A percentile compares a stretch with the other conserved stretches of the same genome.
Evolutionary conservation across 2,113 vertebrate species (phyloP).

Genomic region (Seriola dumerili): DNA sequence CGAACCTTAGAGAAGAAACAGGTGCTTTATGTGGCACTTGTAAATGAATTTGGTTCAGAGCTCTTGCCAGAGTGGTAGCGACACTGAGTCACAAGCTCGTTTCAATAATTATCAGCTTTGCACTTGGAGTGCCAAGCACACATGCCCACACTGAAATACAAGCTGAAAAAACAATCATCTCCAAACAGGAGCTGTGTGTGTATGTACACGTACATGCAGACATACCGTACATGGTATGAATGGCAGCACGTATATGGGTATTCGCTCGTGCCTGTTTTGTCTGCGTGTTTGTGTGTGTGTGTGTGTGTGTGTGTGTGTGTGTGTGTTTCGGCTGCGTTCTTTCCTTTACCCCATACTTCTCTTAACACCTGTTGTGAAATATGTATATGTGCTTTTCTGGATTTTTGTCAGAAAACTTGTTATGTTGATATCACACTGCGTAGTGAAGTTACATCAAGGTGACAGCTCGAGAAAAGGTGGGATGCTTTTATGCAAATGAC

Average conservation of each 20-base stretch:
- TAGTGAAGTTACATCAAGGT: slow-evolving; percentile 75
- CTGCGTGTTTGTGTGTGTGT: slow-evolving; percentile 30
- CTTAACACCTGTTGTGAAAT: slow-evolving; percentile 79
- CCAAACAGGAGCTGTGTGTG: slow-evolving; percentile 41
- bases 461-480: slow-evolving; percentile 73
- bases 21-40: slow-evolving; percentile 28
- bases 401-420: slow-evolving; percentile 76
- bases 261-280: neutral
- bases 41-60: slow-evolving; percentile 34
- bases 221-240: neutral
- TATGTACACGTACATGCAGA: neutral
- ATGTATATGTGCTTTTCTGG: slow-evolving; percentile 79
- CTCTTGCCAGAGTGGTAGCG: slow-evolving; percentile 44
- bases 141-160: slow-evolving; percentile 53
- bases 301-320: slow-evolving; percentile 40
- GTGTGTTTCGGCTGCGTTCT: slow-evolving; percentile 20
- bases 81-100: slow-evolving; percentile 46
- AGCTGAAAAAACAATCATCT: slow-evolving; percentile 60
- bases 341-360: slow-evolving; percentile 36
- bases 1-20: slow-evolving; percentile 23
- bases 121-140: slow-evolving; percentile 34
- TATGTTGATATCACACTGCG: slow-evolving; percentile 77
- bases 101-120: slow-evolving; percentile 61
- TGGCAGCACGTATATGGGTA: slow-evolving; percentile 11
- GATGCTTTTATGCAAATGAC: slow-evolving; percentile 74